Base-by-base conservation (phyloP, 2,888 invertebrate genomes). In the Perdita meconis region DNA sequence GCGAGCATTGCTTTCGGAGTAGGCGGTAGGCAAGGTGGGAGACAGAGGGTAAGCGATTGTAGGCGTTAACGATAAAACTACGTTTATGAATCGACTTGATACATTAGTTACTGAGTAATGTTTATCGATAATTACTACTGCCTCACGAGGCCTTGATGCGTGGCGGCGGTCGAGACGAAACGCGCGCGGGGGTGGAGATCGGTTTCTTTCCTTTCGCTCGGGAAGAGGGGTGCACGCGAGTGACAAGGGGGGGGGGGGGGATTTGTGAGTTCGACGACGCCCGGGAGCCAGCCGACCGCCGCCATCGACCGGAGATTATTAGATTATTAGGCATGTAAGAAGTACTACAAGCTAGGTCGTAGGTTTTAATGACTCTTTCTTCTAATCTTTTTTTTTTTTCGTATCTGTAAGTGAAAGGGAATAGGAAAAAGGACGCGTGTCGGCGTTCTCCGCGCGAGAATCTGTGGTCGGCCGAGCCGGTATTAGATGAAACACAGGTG, bases 141-240 rank as follows among this genome's bases (percentile, higher is more conserved):
- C 92, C 92, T 91, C 89, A 89, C 91, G 90, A 92, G 92, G 91
- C 91, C 92, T 92, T 90, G 90, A 90, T 89, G 84, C 80, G 85
- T 89, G 90, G 80, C 87, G 90, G 84, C 87, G 89, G 86, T 83
- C 79, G 77, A 50, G 40, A 82, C 73, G 67, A 70, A 64, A 13
- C 44, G 42, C n/a, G 3, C 19, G 19, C 16, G 53, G n/a, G 72
- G 34, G 22, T 12, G 24, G 53, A 47, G 53, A 13, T 19, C 73
- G 65, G 75, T 16, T 53, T 59, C 56, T 44, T 44, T 44, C 44
- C 16, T 44, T 44, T 57, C 56, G 61, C 22, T 42, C 61, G 73
- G n/a, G n/a, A n/a, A n/a, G n/a, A n/a, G n/a, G n/a, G n/a, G n/a
- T n/a, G n/a, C n/a, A n/a, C n/a, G n/a, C n/a, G n/a, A n/a, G n/a